These are phyloP conservation scores for Drosophila macrospina DNA, from an alignment of 2,888 invertebrate genomes.

Conservation along the genomic window DNA sequence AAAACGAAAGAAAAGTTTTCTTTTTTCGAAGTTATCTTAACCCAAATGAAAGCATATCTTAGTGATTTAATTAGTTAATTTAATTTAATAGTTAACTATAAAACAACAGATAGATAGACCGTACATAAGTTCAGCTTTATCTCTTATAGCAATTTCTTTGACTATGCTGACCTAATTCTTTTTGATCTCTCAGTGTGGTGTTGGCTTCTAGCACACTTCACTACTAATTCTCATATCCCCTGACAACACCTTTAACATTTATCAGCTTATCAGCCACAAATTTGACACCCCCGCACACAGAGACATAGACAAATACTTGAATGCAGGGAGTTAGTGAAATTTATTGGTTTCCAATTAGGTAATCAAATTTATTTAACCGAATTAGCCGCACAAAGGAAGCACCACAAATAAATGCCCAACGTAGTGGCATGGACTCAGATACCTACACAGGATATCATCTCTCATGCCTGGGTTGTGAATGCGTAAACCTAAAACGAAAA, in stretches of 20 bases:
- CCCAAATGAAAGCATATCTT: too few species aligned
- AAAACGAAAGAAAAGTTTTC: too few species aligned
- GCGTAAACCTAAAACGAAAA: slow-evolving; percentile 33
- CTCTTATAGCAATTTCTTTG: not conserved
- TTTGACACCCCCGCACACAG: slow-evolving; percentile 31
- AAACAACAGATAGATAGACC: too few species aligned
- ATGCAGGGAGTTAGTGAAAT: slow-evolving; percentile 59
- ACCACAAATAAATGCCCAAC: slow-evolving; percentile 57
- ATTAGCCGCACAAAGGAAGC: slow-evolving; percentile 56
- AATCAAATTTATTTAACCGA: slow-evolving; percentile 73
- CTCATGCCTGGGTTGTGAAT: slow-evolving; percentile 41
- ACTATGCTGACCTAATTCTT: not conserved
- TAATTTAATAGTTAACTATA: too few species aligned
- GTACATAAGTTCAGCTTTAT: not conserved
- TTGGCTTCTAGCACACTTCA: not conserved
- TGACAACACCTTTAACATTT: slow-evolving; percentile 44
- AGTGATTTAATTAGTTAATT: too few species aligned
- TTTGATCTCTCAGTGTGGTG: not conserved
- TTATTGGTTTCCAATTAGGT: slow-evolving; percentile 78
- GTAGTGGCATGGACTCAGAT: slow-evolving; percentile 6
- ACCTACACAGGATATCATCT: slow-evolving; percentile 43
- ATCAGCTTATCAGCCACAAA: slow-evolving; percentile 35
- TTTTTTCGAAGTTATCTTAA: too few species aligned
- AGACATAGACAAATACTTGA: slow-evolving; percentile 42
- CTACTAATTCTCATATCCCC: slow-evolving; percentile 7